Percentiles rank a stretch among this genome's conserved stretches.
These are phyloP conservation scores for Brachionus sp. DNA, from an alignment of 1,140 invertebrate genomes.

Conservation along the genomic window DNA sequence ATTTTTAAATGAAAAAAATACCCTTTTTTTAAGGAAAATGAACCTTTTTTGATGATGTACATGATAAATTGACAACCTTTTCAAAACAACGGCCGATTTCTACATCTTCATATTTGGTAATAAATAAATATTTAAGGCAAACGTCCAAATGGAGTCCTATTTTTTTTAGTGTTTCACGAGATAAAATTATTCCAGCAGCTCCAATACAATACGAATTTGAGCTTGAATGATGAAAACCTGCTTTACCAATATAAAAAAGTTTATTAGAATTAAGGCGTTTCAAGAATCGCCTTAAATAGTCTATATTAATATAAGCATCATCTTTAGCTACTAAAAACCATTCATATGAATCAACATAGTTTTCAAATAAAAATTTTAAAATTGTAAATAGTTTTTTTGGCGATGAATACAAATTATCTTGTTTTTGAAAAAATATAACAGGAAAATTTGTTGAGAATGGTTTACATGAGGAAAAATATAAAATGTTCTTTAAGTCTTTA, in stretches of 20 bases:
- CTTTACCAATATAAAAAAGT: slow-evolving; percentile 57
- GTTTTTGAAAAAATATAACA: slow-evolving; percentile 72
- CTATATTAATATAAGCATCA: slow-evolving; percentile 87
- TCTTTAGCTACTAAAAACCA: slow-evolving; percentile 97
- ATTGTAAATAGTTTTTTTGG: slow-evolving; percentile 98
- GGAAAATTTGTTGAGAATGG: slow-evolving; percentile 60
- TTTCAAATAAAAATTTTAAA: slow-evolving; percentile 94
- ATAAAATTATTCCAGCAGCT: slow-evolving; percentile 83
- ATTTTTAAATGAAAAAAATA: background rate
- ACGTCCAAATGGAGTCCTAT: slow-evolving; percentile 64
- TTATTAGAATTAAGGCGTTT: slow-evolving; percentile 72
- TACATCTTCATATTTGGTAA: slow-evolving; percentile 95
- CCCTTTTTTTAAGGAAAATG: slow-evolving; percentile 52
- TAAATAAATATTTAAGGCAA: slow-evolving; percentile 78
- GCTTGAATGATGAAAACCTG: slow-evolving; percentile 68
- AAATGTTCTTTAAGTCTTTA: slow-evolving; percentile 74
- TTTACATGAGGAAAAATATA: slow-evolving; percentile 77
- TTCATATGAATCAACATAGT: slow-evolving; percentile 82
- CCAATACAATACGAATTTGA: slow-evolving; percentile 99
- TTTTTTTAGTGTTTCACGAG: slow-evolving; percentile 58
- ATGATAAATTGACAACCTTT: slow-evolving; percentile 87
- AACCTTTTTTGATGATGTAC: slow-evolving; percentile 98
- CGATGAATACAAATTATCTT: slow-evolving; percentile 92
- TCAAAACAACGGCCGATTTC: slow-evolving; percentile 91
- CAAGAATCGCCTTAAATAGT: slow-evolving; percentile 77